Conservation (phyloP, 2,113 vertebrate genomes). For the Sphyrna mokarran region DNA sequence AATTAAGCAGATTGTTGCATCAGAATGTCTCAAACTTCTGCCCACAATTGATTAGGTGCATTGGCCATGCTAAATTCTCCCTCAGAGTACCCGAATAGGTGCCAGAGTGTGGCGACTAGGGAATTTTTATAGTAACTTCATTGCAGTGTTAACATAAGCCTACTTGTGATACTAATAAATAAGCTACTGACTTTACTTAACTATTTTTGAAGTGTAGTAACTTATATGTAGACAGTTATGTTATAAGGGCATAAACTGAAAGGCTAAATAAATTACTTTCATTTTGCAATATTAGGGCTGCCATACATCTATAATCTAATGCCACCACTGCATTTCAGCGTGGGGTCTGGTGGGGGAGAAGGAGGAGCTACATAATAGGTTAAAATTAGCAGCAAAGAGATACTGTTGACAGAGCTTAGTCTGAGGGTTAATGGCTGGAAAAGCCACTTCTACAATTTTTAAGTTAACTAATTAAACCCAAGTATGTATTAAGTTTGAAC, state of each 20-base stretch:
- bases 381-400: not conserved
- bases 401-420: not conserved
- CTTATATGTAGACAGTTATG: not conserved
- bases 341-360: not conserved
- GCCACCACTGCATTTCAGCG: not conserved
- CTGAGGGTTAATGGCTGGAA: not conserved
- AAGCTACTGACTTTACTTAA: not conserved
- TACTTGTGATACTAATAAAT: no score
- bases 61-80: no score
- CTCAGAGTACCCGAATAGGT: no score
- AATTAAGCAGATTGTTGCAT: not conserved
- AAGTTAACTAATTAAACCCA: not conserved
- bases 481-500: not conserved
- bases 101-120: no score
- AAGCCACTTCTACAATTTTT: not conserved
- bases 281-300: not conserved
- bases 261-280: not conserved
- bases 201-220: not conserved
- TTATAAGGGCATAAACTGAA: no score
- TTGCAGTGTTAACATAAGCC: no score
- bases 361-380: not conserved
- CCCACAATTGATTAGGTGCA: not conserved
- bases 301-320: no score
- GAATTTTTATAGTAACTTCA: no score
- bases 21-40: not conserved